Base-by-base conservation (phyloP, 1,140 invertebrate genomes). In the Phymastichus coffea region DNA sequence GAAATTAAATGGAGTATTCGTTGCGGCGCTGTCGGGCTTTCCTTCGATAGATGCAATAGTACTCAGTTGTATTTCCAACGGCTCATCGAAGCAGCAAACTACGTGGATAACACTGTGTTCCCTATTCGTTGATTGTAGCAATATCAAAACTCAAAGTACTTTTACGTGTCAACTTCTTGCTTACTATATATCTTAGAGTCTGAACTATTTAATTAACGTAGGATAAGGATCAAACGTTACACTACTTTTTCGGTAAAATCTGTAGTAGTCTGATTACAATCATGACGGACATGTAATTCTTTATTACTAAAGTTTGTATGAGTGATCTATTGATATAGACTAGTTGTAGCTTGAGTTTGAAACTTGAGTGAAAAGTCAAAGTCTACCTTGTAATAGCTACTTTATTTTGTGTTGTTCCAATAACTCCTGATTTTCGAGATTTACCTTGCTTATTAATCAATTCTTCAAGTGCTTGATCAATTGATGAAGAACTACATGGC, bases 231-330 rank as follows among this genome's bases (percentile, higher is more conserved):
- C n/a, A n/a, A n/a, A n/a, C n/a, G n/a, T n/a, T n/a, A n/a, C 3
- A 49, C 25, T 12, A 25, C 25, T 28, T 25, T 15, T 49, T 49
- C 47, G 4, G 8, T 17, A n/a, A 4, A 3, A 49, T 49, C 47
- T 6, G 25, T 28, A 3, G 2, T 33, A 6, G 47, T 26, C 3
- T 25, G 25, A 4, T 28, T 49, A 3, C 25, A 49, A 15, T 49
- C 47, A 49, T 49, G 47, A 33, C 28, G 47, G 25, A 33, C 30
- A 14, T 30, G n/a, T 49, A 40, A n/a, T n/a, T 40, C 37, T 40
- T 14, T n/a, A 28, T 33, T 28, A 28, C 20, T 30, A 7, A 15
- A 6, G 15, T 49, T 33, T 3, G 4, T 30, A 17, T 30, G 10
- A 10, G 26, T 30, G n/a, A 49, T 28, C 3, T 49, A 3, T 19